Evolutionary conservation across 2,888 invertebrate species (phyloP).

Genomic region (Callyntrura guangdongensis): DNA sequence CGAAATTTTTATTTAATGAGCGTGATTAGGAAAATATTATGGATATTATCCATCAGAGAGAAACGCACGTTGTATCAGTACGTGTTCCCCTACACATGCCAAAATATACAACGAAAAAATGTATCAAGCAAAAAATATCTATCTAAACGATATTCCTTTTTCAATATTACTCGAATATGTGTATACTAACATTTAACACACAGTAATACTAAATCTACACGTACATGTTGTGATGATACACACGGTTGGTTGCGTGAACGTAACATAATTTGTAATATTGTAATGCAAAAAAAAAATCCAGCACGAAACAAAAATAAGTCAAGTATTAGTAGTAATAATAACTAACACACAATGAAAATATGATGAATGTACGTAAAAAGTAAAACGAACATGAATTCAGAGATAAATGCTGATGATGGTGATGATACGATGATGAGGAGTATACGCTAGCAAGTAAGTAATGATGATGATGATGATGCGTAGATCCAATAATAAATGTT

Average conservation of each 20-base stretch:
- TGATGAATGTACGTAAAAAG: constrained; percentile 7
- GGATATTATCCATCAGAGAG: no score
- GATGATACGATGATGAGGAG: constrained; percentile 67
- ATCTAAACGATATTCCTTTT: no score
- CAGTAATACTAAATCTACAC: no score
- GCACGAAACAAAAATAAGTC: constrained; percentile 30
- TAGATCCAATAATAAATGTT: background rate
- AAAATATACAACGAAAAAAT: no score
- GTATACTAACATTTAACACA: no score
- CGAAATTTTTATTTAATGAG: no score
- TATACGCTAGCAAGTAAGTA: constrained; percentile 10
- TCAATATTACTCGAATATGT: no score
- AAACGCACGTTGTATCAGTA: no score
- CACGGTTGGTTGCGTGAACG: no score
- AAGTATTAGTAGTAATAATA: background rate
- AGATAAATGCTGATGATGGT: constrained; percentile 43
- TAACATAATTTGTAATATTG: constrained; percentile 5
- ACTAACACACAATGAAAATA: background rate
- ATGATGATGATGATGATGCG: constrained; percentile 52
- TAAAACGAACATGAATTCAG: constrained; percentile 19
- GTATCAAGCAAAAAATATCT: background rate
- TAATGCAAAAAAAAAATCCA: constrained; percentile 52
- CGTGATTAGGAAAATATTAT: no score
- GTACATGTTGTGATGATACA: no score
- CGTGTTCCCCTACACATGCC: no score